Conservation (phyloP, 2,888 invertebrate species). For the Chydorus sphaericus region DNA sequence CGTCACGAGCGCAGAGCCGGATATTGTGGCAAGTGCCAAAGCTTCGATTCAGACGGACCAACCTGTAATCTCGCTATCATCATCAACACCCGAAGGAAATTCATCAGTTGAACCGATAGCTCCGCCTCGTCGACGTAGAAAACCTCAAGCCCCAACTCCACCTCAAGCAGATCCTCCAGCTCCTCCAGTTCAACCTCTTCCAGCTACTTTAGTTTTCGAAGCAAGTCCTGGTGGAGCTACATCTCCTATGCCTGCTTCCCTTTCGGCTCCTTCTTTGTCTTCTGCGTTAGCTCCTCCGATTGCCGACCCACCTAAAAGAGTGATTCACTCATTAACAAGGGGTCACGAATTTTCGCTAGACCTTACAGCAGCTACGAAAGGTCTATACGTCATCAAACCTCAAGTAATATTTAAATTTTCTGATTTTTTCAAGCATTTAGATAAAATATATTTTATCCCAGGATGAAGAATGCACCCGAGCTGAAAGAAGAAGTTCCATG, state of each 20-base stretch:
- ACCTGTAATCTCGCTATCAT: background rate
- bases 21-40: conserved; percentile 85
- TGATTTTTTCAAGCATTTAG: background rate
- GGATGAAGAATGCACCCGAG: conserved; percentile 47
- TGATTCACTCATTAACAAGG: conserved; percentile 55
- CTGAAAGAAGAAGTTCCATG: conserved; percentile 16
- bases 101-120: conserved; percentile 40
- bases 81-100: background rate
- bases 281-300: background rate
- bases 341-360: conserved; percentile 72
- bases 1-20: conserved; percentile 47
- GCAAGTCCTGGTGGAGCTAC: too few species aligned
- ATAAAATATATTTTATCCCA: conserved; percentile 22
- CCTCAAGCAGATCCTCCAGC: background rate
- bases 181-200: background rate
- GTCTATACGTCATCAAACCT: conserved; percentile 43
- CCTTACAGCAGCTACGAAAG: conserved; percentile 44
- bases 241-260: background rate
- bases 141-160: conserved; percentile 27
- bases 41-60: conserved; percentile 12
- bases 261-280: background rate
- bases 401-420: conserved; percentile 31
- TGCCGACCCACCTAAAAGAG: background rate
- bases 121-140: conserved; percentile 65
- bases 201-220: too few species aligned